Conservation (phyloP, 2,888 invertebrate genomes). For the Trichopoda pennipes region DNA sequence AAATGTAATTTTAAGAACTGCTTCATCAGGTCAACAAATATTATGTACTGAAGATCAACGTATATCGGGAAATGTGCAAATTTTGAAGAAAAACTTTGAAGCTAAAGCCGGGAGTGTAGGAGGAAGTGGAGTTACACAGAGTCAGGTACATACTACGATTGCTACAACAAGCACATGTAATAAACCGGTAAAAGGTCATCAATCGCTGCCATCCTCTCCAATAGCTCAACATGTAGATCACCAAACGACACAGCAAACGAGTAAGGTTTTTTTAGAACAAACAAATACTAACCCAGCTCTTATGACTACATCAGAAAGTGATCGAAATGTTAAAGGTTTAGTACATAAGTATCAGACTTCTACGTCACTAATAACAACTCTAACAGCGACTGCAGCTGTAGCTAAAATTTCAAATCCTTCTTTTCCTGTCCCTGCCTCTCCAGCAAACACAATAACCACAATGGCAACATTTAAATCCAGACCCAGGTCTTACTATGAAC, state of each 20-base stretch:
- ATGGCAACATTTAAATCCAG: constrained; percentile 73
- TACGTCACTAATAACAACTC: constrained; percentile 74
- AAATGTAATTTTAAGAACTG: constrained; percentile 72
- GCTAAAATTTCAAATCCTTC: constrained; percentile 59
- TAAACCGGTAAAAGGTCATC: constrained; percentile 78
- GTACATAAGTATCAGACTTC: constrained; percentile 87
- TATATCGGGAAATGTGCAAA: constrained; percentile 89
- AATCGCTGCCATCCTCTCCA: constrained; percentile 85
- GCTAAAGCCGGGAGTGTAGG: constrained; percentile 83
- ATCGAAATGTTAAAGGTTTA: constrained; percentile 87
- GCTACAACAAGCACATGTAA: constrained; percentile 40
- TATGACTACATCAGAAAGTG: constrained; percentile 81
- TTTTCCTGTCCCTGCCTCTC: constrained; percentile 71
- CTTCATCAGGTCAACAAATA: constrained; percentile 60
- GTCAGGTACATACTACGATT: constrained; percentile 41
- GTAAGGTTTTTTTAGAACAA: constrained; percentile 69
- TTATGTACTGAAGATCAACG: constrained; percentile 76
- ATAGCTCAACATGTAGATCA: constrained; percentile 82
- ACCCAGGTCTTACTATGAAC: constrained; percentile 79
- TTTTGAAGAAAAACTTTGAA: constrained; percentile 93
- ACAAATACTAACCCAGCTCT: constrained; percentile 32
- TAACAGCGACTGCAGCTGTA: constrained; percentile 68
- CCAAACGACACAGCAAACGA: constrained; percentile 73
- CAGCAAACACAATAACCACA: constrained; percentile 73
- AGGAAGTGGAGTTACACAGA: constrained; percentile 64